Conservation (phyloP, 2,113 vertebrate genomes). For the Elaphurus davidianus region DNA sequence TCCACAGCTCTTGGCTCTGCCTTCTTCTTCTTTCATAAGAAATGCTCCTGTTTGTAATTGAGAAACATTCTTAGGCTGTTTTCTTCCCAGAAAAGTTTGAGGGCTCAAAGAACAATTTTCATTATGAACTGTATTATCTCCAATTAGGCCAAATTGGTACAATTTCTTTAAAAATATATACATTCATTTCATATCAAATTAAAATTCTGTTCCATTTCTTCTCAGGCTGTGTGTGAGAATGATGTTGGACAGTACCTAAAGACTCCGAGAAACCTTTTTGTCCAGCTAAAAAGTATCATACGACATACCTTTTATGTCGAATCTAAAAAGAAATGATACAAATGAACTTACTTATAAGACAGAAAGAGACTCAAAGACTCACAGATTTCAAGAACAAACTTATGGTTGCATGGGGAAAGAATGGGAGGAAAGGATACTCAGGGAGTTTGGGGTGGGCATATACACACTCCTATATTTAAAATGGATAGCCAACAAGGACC, state of each 20-base stretch:
- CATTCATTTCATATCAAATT: not conserved
- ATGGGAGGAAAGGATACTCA: not conserved
- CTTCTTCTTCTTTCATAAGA: not conserved
- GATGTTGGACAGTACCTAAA: not conserved
- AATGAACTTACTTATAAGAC: not conserved
- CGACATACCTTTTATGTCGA: fast-evolving
- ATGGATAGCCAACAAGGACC: not conserved
- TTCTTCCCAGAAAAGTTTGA: not conserved
- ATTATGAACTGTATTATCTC: not conserved
- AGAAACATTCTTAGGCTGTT: not conserved
- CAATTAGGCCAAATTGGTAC: not conserved
- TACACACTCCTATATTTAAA: not conserved
- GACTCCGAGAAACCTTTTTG: not conserved
- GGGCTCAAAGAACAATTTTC: not conserved
- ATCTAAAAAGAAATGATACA: not conserved
- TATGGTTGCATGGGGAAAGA: not conserved
- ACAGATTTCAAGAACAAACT: not conserved
- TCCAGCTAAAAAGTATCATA: not conserved
- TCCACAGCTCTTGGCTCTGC: not conserved
- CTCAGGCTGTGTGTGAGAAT: not conserved
- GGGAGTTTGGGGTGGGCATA: not conserved
- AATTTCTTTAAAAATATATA: not conserved
- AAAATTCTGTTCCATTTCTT: not conserved
- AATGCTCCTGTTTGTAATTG: not conserved
- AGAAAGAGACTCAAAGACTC: not conserved